phyloP scores from a whole-genome alignment of 1,140 invertebrate species.

The Psix sp. region DNA sequence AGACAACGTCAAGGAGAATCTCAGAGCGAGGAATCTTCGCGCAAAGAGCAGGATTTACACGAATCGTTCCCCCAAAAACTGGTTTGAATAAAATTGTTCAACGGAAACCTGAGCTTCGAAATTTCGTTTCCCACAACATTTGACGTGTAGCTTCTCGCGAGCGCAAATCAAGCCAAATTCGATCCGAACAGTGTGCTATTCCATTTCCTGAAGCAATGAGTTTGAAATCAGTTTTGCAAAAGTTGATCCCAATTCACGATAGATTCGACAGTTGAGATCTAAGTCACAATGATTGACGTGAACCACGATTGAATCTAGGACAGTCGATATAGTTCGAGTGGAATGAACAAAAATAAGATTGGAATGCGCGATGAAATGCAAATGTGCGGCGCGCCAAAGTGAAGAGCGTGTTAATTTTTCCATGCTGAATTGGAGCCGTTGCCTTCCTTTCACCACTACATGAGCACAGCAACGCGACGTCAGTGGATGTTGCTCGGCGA shows the following conservation, averaged over 20 bases:
- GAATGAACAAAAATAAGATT: slow-evolving; percentile 43
- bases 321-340: slow-evolving; percentile 30
- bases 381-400: slow-evolving; percentile 40
- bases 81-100: no score
- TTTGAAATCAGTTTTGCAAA: neutral
- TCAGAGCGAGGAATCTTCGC: slow-evolving; percentile 35
- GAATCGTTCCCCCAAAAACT: no score
- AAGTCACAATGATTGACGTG: slow-evolving; percentile 10
- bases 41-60: no score
- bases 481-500: slow-evolving; percentile 41
- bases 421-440: slow-evolving; percentile 48
- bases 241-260: no score
- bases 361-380: slow-evolving; percentile 53
- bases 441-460: slow-evolving; percentile 56
- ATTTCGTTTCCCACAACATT: no score
- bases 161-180: no score
- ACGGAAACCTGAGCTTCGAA: no score
- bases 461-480: slow-evolving; percentile 40
- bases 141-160: no score
- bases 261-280: slow-evolving; percentile 1
- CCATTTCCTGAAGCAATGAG: no score
- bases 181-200: no score
- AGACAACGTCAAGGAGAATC: slow-evolving; percentile 54
- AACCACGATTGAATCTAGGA: slow-evolving; percentile 34
- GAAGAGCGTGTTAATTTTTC: slow-evolving; percentile 52